Percentiles rank a stretch among this genome's conserved stretches.
phyloP scores from a whole-genome alignment of 2,888 invertebrate species.

The Tuta absoluta region DNA sequence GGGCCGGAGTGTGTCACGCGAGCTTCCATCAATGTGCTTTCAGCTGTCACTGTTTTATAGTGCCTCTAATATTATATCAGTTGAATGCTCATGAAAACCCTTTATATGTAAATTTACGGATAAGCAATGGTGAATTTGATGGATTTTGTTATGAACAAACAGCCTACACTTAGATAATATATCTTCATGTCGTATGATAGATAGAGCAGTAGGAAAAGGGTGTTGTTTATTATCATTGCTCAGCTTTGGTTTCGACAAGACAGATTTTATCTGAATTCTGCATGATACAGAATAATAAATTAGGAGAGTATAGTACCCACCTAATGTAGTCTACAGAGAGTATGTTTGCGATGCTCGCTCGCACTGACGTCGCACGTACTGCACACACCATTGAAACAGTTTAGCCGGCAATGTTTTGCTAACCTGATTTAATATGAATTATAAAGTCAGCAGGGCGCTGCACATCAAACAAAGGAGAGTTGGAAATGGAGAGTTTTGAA shows the following conservation, averaged over 20 bases:
- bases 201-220: not conserved
- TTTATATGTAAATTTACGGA: conserved; percentile 35
- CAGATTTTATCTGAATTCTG: not conserved
- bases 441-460: conserved; percentile 13
- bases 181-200: conserved; percentile 6
- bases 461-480: conserved; percentile 17
- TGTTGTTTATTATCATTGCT: not conserved
- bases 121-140: conserved; percentile 17
- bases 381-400: conserved; percentile 21
- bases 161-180: conserved; percentile 4
- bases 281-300: conserved; percentile 1
- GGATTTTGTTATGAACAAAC: conserved; percentile 16
- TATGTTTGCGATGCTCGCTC: conserved; percentile 28
- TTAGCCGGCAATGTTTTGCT: conserved; percentile 24
- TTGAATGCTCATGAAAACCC: conserved; percentile 34
- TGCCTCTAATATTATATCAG: conserved; percentile 43
- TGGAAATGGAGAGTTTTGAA: conserved; percentile 14
- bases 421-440: conserved; percentile 29
- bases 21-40: conserved; percentile 64
- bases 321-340: not conserved
- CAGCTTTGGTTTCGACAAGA: not conserved
- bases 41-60: conserved; percentile 58
- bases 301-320: not conserved
- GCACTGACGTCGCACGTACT: conserved; percentile 17
- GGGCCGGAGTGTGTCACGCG: conserved; percentile 57